phyloP scores from a whole-genome alignment of 2,888 invertebrate genomes.

The Girardia tigrina region DNA sequence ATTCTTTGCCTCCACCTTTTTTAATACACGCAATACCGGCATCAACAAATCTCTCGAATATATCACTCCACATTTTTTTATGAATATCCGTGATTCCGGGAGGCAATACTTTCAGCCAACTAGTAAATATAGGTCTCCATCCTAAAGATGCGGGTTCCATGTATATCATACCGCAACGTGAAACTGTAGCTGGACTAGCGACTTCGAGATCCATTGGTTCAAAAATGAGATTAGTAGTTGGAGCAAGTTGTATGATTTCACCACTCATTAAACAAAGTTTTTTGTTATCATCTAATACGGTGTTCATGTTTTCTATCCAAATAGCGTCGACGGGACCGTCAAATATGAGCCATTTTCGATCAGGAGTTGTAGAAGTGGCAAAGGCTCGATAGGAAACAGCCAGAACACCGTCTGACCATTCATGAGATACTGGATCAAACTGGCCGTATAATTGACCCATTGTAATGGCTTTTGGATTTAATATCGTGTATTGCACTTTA shows the following conservation, averaged over 20 bases:
- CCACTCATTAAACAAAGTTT: conserved; percentile 76
- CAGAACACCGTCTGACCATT: conserved; percentile 53
- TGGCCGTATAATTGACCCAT: conserved; percentile 56
- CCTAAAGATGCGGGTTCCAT: conserved; percentile 52
- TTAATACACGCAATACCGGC: conserved; percentile 65
- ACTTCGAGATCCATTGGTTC: conserved; percentile 72
- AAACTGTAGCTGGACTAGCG: conserved; percentile 19
- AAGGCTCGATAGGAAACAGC: conserved; percentile 79
- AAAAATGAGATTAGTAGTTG: conserved; percentile 79
- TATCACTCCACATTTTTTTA: conserved; percentile 52
- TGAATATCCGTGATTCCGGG: conserved; percentile 42
- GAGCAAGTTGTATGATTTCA: conserved; percentile 80
- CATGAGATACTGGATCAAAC: conserved; percentile 53
- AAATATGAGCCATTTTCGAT: conserved; percentile 57
- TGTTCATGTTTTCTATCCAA: conserved; percentile 53
- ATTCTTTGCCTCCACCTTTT: conserved; percentile 64
- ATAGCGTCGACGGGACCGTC: conserved; percentile 51
- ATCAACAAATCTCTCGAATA: conserved; percentile 69
- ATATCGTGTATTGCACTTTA: conserved; percentile 51
- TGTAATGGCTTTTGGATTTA: conserved; percentile 54
- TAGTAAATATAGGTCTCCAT: conserved; percentile 54
- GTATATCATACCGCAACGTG: conserved; percentile 49
- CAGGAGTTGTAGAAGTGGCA: conserved; percentile 61
- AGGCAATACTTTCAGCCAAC: conserved; percentile 49
- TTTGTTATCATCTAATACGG: conserved; percentile 52